Evolutionary conservation across 1,140 invertebrate genomes (phyloP).

Genomic region (Pseudoatta argentina): DNA sequence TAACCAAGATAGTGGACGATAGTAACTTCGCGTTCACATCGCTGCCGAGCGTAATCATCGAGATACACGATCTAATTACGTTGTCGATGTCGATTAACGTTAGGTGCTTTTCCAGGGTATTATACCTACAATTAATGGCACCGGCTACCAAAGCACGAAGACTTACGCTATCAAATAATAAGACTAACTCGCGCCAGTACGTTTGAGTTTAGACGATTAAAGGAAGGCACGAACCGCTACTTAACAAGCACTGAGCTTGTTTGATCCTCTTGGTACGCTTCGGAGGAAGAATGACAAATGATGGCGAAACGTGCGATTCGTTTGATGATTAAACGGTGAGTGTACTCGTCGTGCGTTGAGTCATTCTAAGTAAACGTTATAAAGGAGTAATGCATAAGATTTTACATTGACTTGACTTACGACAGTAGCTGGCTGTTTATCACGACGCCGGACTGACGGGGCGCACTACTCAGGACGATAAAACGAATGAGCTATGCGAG

Average conservation of each 20-base stretch:
- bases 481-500: conserved; percentile 77
- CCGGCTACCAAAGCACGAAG: not conserved
- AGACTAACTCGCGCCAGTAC: not conserved
- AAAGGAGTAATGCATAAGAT: conserved; percentile 71
- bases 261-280: conserved; percentile 34
- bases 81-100: conserved; percentile 36
- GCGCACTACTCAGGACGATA: conserved; percentile 71
- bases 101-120: not conserved
- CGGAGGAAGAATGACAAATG: conserved; percentile 58
- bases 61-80: conserved; percentile 36
- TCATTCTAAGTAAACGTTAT: conserved; percentile 66
- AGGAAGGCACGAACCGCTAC: not conserved
- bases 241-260: conserved; percentile 37
- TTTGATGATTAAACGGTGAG: conserved; percentile 68
- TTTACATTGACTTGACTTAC: conserved; percentile 77
- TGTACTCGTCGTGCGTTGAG: conserved; percentile 69
- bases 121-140: conserved; percentile 12
- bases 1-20: not conserved
- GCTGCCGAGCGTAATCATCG: conserved; percentile 28
- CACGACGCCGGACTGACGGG: conserved; percentile 73
- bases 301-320: conserved; percentile 6
- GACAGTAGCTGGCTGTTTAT: conserved; percentile 75
- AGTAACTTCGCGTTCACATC: not conserved
- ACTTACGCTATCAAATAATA: conserved; percentile 19
- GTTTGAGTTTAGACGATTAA: not conserved